Base-by-base conservation (phyloP, 2,888 invertebrate genomes). In the Morpho achilles region DNA sequence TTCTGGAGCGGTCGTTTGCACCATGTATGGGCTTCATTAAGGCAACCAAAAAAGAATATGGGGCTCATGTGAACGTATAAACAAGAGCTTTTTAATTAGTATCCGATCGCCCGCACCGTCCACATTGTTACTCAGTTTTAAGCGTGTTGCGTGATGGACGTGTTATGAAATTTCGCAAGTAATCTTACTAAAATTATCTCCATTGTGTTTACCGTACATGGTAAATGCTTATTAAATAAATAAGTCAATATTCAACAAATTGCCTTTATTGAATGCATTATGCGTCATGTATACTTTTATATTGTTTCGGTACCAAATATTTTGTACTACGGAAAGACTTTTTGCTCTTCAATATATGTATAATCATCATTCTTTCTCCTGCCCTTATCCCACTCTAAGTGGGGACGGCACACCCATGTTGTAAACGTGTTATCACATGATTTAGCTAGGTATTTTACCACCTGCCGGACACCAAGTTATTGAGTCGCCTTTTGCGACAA, bases 1-100 rank as follows among this genome's bases (percentile, higher is more conserved):
- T 84, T 82, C 84, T 82, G 84, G 80, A 84, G 77, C 80, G 78
- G 70, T 71, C 74, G 67, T 65, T 57, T 67, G 60, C 59, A 57
- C 87, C 86, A 63, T 82, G 74, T 85, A 85, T 74, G 89, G 88
- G 68, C 79, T 79, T 89, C 86, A 87, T 89, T 88, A 88, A 79
- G 76, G 73, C 62, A 75, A 68, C 77, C 65, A 82, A 84, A 84
- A 53, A 80, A 68, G 52, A 56, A 59, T 53, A 60, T 54, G 57
- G 50, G 52, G 60, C 59, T 58, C 44, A 54, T 52, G 54, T 48
- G 60, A 77, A 79, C 77, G 78, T 80, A 84, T 81, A 81, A 81
- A 82, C 81, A 75, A 75, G 69, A 68, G 65, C 54, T 69, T 74
- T 76, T 84, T 82, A 85, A 86, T 87, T 84, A 84, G 77, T 78